Evolutionary conservation across 1,140 invertebrate species (phyloP).

Genomic region (Scaptomyza montana): DNA sequence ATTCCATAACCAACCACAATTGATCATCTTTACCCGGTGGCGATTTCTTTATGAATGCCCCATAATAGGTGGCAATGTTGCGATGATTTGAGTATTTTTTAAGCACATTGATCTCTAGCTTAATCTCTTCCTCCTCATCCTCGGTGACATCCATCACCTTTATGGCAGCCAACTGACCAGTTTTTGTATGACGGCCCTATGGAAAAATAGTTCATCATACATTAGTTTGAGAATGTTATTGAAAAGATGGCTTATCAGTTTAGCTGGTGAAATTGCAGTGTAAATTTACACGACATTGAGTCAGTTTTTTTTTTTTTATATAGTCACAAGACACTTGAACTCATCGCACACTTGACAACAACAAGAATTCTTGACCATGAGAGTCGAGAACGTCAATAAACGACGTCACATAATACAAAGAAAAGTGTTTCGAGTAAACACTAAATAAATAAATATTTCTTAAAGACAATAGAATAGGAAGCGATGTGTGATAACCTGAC

Average conservation of each 20-base stretch:
- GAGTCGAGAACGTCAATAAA: slow-evolving; percentile 52
- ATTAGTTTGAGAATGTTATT: too few relatives aligned
- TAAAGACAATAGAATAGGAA: slow-evolving; percentile 56
- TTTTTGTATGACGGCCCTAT: slow-evolving; percentile 99
- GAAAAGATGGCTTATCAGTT: slow-evolving; percentile 36
- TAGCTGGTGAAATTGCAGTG: background rate
- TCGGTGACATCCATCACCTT: slow-evolving; percentile 99
- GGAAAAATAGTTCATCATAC: slow-evolving; percentile 29
- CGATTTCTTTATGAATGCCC: slow-evolving; percentile 99
- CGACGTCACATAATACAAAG: slow-evolving; percentile 39
- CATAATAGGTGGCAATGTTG: slow-evolving; percentile 99
- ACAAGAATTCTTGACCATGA: slow-evolving; percentile 26
- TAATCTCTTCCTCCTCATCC: slow-evolving; percentile 99
- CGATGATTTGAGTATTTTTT: slow-evolving; percentile 99
- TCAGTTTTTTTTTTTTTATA: slow-evolving; percentile 25
- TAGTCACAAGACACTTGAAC: slow-evolving; percentile 36
- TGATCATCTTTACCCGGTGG: slow-evolving; percentile 99
- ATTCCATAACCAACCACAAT: slow-evolving; percentile 99
- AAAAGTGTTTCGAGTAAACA: slow-evolving; percentile 62
- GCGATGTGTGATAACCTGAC: background rate
- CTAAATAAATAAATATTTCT: slow-evolving; percentile 43
- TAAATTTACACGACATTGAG: slow-evolving; percentile 35
- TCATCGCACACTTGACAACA: slow-evolving; percentile 24
- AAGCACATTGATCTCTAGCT: slow-evolving; percentile 99
- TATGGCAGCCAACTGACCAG: slow-evolving; percentile 99